These are phyloP conservation scores for Coenonympha arcania DNA, from an alignment of 2,888 invertebrate genomes.

Conservation along the genomic window DNA sequence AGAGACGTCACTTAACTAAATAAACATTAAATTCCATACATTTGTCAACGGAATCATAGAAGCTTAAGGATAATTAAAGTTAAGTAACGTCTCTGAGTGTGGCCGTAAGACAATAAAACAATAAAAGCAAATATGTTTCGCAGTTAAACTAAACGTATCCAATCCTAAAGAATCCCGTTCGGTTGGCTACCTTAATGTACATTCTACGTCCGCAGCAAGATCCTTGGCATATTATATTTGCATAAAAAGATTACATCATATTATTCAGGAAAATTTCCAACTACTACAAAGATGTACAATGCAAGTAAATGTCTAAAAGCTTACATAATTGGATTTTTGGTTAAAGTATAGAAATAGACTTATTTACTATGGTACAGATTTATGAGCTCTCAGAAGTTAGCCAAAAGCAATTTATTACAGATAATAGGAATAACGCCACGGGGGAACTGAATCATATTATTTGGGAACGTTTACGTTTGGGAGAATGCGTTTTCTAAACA, in stretches of 20 bases:
- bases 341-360: slow-evolving; percentile 17
- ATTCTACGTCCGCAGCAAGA: background rate
- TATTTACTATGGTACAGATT: slow-evolving; percentile 33
- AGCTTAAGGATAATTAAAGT: too few relatives aligned
- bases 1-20: too few relatives aligned
- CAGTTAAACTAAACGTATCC: too few relatives aligned
- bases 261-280: too few relatives aligned
- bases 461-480: slow-evolving; percentile 1
- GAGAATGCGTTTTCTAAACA: background rate
- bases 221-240: background rate
- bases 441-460: slow-evolving; percentile 7
- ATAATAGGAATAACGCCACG: slow-evolving; percentile 30
- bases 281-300: too few relatives aligned
- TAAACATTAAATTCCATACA: too few relatives aligned
- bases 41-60: too few relatives aligned
- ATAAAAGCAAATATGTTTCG: too few relatives aligned
- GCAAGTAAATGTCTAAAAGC: too few relatives aligned
- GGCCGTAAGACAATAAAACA: too few relatives aligned
- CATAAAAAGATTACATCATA: too few relatives aligned
- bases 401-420: slow-evolving; percentile 36
- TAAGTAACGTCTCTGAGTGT: too few relatives aligned
- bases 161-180: background rate
- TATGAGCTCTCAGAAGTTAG: slow-evolving; percentile 33
- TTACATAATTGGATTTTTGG: background rate
- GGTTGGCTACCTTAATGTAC: background rate